These are phyloP conservation scores for Hymenopus coronatus DNA, from an alignment of 2,888 invertebrate genomes.

Conservation along the genomic window DNA sequence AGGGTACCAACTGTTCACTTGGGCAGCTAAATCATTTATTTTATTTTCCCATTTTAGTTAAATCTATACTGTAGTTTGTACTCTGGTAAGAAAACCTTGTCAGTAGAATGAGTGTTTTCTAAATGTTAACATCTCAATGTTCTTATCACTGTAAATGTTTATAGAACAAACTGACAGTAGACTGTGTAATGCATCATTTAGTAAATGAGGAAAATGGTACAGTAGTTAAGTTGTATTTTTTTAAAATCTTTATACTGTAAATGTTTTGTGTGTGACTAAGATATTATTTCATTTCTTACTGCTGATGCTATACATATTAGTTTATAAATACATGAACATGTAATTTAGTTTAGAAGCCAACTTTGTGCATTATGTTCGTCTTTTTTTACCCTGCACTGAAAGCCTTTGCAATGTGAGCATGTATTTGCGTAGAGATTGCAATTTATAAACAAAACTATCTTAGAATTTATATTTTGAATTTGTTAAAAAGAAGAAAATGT, in stretches of 20 bases:
- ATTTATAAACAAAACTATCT: neutral
- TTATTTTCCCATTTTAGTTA: neutral
- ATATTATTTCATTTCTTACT: constrained; percentile 10
- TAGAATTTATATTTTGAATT: neutral
- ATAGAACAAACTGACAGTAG: neutral
- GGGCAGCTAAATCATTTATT: neutral
- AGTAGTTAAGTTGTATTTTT: constrained; percentile 20
- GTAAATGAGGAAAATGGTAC: constrained; percentile 3
- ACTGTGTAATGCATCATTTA: neutral
- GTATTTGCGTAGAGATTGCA: neutral
- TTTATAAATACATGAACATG: constrained; percentile 8
- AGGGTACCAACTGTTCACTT: constrained; percentile 15
- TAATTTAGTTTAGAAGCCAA: constrained; percentile 5
- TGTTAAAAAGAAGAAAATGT: neutral
- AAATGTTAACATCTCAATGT: neutral
- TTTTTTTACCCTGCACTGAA: constrained; percentile 1
- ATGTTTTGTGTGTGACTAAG: constrained; percentile 9
- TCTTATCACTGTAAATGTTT: neutral
- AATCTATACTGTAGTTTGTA: neutral
- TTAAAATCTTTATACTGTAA: constrained; percentile 20
- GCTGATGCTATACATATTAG: constrained; percentile 5
- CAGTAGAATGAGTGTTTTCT: neutral
- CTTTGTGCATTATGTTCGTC: constrained; percentile 1
- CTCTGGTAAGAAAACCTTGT: neutral
- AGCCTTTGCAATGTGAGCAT: neutral